Evolutionary conservation across 2,888 invertebrate genomes (phyloP).

Genomic region (Oithona nana): DNA sequence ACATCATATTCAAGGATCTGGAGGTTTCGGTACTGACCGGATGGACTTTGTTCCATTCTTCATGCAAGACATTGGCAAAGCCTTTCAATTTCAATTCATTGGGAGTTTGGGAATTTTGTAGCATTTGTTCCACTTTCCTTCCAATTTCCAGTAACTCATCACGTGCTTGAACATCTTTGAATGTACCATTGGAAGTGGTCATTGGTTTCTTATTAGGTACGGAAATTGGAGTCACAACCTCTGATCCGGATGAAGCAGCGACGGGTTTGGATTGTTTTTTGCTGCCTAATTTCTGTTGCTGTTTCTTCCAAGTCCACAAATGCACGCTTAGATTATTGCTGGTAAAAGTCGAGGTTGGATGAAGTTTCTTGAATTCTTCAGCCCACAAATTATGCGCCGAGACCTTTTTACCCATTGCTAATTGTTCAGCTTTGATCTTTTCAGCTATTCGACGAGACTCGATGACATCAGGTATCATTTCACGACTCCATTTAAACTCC

Average conservation of each 20-base stretch:
- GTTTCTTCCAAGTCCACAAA: constrained; percentile 13
- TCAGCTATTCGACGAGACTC: background rate
- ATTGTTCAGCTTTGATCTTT: background rate
- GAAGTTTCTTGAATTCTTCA: background rate
- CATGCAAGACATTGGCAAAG: background rate
- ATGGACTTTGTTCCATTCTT: background rate
- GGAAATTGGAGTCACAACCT: background rate
- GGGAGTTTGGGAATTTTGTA: background rate
- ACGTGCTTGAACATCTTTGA: background rate
- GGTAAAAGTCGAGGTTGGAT: constrained; percentile 8
- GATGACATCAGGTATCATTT: constrained; percentile 13
- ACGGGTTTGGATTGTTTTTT: background rate
- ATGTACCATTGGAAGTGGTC: background rate
- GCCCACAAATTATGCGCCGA: constrained; percentile 6
- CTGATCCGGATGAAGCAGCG: background rate
- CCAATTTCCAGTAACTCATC: background rate
- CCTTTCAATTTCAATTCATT: background rate
- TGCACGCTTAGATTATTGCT: constrained; percentile 10
- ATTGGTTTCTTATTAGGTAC: background rate
- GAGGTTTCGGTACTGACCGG: background rate
- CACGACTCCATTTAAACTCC: background rate
- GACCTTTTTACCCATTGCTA: constrained; percentile 1
- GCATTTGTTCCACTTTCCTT: background rate
- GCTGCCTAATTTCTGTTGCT: background rate
- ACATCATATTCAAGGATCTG: background rate